phyloP scores from a whole-genome alignment of 2,113 vertebrate species.

The Lagopus leucura region DNA sequence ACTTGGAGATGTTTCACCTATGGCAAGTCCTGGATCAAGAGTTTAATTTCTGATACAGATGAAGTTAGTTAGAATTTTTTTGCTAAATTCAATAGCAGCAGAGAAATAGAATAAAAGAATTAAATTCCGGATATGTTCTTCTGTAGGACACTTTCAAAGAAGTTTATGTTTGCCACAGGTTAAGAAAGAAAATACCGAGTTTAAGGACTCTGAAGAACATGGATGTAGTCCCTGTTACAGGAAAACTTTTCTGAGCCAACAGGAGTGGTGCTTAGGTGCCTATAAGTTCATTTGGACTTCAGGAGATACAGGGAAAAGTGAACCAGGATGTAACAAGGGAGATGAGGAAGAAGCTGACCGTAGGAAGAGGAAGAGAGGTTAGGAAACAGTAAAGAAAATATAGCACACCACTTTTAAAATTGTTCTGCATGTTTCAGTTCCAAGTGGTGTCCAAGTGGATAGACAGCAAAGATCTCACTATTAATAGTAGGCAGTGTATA shows the following conservation, averaged over 20 bases:
- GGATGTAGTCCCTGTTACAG: background rate
- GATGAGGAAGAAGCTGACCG: background rate
- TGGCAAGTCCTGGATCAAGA: background rate
- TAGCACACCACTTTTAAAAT: background rate
- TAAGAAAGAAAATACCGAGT: background rate
- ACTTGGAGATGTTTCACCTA: fast-evolving
- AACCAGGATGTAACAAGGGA: background rate
- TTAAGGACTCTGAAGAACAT: background rate
- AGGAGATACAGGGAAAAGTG: background rate
- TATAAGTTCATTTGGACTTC: background rate
- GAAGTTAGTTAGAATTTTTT: background rate
- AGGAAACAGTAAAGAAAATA: background rate
- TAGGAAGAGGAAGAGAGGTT: background rate
- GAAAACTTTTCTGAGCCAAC: background rate
- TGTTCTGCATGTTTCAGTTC: background rate
- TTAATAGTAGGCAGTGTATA: background rate
- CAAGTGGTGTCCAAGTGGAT: background rate
- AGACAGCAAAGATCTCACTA: background rate
- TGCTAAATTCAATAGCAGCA: background rate
- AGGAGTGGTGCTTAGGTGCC: background rate
- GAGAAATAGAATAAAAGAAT: background rate
- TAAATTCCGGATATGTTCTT: background rate
- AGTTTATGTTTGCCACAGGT: background rate
- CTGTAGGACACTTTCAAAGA: background rate
- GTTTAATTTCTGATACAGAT: background rate